phyloP scores from a whole-genome alignment of 2,113 vertebrate genomes.

The Odocoileus virginianus region DNA sequence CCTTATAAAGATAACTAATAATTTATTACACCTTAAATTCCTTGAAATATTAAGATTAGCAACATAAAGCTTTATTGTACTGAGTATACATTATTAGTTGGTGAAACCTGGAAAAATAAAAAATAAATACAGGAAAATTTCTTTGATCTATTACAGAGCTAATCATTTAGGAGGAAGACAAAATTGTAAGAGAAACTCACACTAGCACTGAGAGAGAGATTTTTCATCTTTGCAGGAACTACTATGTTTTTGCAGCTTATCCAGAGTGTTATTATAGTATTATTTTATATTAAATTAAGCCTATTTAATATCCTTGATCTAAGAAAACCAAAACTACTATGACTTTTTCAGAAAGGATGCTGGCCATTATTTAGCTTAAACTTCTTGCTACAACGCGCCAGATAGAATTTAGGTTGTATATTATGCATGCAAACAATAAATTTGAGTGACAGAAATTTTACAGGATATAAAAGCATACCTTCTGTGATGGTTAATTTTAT shows the following conservation, averaged over 20 bases:
- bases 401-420: neutral
- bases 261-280: neutral
- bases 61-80: neutral
- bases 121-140: neutral
- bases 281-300: neutral
- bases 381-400: neutral
- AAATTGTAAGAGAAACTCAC: neutral
- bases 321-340: neutral
- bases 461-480: neutral
- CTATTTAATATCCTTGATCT: neutral
- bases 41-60: neutral
- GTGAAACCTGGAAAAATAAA: slow-evolving; percentile 10
- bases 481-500: neutral
- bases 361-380: neutral
- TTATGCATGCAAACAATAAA: neutral
- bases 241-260: neutral
- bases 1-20: neutral
- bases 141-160: neutral
- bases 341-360: neutral
- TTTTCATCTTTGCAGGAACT: neutral
- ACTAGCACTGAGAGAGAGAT: neutral
- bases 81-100: neutral
- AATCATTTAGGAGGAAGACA: neutral
- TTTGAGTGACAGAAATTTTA: neutral
- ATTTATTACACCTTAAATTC: neutral